These are phyloP conservation scores for Casuarius casuarius DNA, from an alignment of 2,113 vertebrate species.

Conservation along the genomic window DNA sequence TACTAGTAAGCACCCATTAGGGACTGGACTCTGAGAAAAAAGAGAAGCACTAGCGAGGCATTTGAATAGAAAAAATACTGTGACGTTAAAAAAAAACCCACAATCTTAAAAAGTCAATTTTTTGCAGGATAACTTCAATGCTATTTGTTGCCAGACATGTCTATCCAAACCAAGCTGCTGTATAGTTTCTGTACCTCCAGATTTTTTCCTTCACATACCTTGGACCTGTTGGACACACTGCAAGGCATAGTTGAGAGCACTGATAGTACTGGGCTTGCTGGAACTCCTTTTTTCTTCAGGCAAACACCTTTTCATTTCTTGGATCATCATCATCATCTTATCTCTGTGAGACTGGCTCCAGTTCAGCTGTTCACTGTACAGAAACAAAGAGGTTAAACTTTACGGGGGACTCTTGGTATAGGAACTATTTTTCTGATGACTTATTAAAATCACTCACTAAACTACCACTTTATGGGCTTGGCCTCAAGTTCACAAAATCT, in stretches of 20 bases:
- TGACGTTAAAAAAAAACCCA: neutral
- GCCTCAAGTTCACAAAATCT: neutral
- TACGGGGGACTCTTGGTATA: neutral
- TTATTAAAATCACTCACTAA: neutral
- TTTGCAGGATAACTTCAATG: neutral
- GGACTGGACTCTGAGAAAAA: neutral
- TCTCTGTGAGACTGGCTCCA: constrained; percentile 78
- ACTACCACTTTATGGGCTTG: neutral
- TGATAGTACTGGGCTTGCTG: constrained; percentile 85
- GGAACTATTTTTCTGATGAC: neutral
- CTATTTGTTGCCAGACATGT: neutral
- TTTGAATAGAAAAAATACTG: neutral
- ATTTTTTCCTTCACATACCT: constrained; percentile 71
- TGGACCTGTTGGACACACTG: constrained; percentile 88
- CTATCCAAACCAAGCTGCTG: neutral
- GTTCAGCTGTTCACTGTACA: constrained; percentile 56
- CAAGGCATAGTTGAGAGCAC: constrained; percentile 87
- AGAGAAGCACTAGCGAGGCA: neutral
- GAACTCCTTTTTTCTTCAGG: constrained; percentile 79
- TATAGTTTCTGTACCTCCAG: neutral
- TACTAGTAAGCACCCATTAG: neutral
- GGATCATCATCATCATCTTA: constrained; percentile 78
- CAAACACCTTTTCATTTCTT: constrained; percentile 89
- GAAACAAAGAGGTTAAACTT: neutral
- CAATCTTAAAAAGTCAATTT: neutral